phyloP scores from a whole-genome alignment of 2,888 invertebrate genomes.

The Smittia sp. region DNA sequence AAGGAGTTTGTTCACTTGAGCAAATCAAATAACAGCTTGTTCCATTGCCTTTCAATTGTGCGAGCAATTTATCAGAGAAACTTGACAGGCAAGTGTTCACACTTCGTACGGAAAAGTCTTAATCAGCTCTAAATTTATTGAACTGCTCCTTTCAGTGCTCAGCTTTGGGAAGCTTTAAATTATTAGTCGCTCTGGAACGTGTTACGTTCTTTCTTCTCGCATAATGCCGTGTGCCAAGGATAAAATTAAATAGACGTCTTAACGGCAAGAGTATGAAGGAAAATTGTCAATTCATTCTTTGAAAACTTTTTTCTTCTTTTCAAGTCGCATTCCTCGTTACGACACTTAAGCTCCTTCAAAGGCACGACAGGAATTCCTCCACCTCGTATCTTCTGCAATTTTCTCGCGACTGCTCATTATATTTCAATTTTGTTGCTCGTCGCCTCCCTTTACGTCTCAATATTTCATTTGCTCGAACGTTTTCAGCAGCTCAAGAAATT shows the following conservation, averaged over 20 bases:
- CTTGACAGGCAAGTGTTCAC: background rate
- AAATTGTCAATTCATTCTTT: background rate
- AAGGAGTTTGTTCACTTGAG: constrained; percentile 25
- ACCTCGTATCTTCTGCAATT: background rate
- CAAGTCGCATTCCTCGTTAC: background rate
- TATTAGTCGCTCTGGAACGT: background rate
- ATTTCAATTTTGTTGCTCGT: constrained; percentile 20
- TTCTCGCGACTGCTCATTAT: constrained; percentile 29
- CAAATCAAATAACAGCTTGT: constrained; percentile 35
- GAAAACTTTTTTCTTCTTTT: background rate
- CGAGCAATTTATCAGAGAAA: constrained; percentile 19
- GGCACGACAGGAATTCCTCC: background rate
- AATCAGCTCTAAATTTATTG: constrained; percentile 10
- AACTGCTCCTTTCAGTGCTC: background rate
- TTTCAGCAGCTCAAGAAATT: constrained; percentile 5
- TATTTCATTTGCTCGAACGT: background rate
- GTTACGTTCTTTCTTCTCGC: background rate
- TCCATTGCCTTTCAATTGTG: constrained; percentile 16
- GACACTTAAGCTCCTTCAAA: background rate
- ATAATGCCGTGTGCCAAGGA: background rate
- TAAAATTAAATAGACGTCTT: background rate
- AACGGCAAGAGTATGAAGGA: background rate
- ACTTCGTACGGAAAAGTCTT: background rate
- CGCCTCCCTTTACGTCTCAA: background rate
- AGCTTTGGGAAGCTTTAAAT: background rate